A percentile compares a stretch with the other conserved stretches of the same genome.
Conservation (phyloP, 2,113 vertebrate species). For the Rhinolophus ferrumequinum region DNA sequence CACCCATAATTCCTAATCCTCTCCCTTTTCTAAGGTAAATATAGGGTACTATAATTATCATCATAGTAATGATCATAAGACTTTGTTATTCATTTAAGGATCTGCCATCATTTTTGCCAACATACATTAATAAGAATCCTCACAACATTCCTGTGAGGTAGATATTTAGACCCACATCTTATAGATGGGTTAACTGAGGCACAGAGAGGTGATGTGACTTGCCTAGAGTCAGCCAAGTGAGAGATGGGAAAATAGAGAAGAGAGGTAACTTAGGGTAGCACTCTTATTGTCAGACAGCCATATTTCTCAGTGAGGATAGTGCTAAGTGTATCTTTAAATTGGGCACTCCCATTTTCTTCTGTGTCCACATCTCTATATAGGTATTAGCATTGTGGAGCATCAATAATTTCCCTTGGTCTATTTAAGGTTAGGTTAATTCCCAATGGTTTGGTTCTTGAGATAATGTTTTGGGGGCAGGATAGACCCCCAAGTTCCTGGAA, state of each 20-base stretch:
- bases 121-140: constrained; percentile 59
- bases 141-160: constrained; percentile 75
- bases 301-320: constrained; percentile 40
- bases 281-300: constrained; percentile 34
- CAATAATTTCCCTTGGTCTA: constrained; percentile 18
- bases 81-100: constrained; percentile 41
- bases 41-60: constrained; percentile 41
- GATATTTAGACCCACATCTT: constrained; percentile 61
- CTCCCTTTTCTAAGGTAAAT: constrained; percentile 35
- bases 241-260: constrained; percentile 7
- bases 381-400: constrained; percentile 30
- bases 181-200: constrained; percentile 56
- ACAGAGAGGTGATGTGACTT: constrained; percentile 60
- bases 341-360: neutral
- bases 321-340: constrained; percentile 50
- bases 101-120: constrained; percentile 44
- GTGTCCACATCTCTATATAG: neutral
- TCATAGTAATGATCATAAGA: constrained; percentile 43
- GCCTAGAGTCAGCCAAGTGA: constrained; percentile 23
- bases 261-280: constrained; percentile 41
- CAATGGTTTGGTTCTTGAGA: neutral
- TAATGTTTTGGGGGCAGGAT: neutral
- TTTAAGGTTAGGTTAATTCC: constrained; percentile 18
- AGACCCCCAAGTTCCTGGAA: neutral
- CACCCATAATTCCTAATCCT: neutral